Percentiles rank a stretch among this genome's conserved stretches.
phyloP scores from a whole-genome alignment of 2,113 vertebrate species.

The Pseudorhombus dupliciocellatus region DNA sequence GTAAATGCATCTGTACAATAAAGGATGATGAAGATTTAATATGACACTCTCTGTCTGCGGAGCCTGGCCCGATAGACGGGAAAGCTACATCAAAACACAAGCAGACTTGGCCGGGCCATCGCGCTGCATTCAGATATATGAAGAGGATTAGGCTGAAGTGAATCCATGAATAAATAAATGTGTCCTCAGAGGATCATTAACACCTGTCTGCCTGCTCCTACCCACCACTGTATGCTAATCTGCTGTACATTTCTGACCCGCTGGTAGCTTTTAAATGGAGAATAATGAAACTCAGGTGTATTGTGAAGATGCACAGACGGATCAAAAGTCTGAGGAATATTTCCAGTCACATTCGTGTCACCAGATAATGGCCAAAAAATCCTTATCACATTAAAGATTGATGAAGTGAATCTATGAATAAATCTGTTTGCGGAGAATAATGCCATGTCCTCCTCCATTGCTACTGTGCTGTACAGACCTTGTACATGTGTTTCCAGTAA shows the following conservation, averaged over 20 bases:
- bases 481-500: not conserved
- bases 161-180: conserved; percentile 72
- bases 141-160: conserved; percentile 57
- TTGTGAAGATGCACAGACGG: conserved; percentile 35
- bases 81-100: conserved; percentile 50
- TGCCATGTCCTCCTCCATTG: conserved; percentile 8
- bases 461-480: conserved; percentile 1
- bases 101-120: conserved; percentile 44
- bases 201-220: conserved; percentile 63
- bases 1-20: conserved; percentile 31
- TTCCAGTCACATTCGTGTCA: conserved; percentile 44
- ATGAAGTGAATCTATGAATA: conserved; percentile 67
- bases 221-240: conserved; percentile 68
- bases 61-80: conserved; percentile 21
- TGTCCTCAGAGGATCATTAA: conserved; percentile 72
- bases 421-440: conserved; percentile 38
- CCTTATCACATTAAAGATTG: conserved; percentile 59
- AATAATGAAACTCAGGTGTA: conserved; percentile 61
- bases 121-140: conserved; percentile 46
- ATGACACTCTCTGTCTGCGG: conserved; percentile 54
- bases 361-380: conserved; percentile 9
- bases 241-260: conserved; percentile 48
- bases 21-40: conserved; percentile 58
- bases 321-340: conserved; percentile 58
- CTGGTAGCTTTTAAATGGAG: conserved; percentile 56